Base-by-base conservation (phyloP, 2,888 invertebrate genomes). In the Anthrax anthrax region DNA sequence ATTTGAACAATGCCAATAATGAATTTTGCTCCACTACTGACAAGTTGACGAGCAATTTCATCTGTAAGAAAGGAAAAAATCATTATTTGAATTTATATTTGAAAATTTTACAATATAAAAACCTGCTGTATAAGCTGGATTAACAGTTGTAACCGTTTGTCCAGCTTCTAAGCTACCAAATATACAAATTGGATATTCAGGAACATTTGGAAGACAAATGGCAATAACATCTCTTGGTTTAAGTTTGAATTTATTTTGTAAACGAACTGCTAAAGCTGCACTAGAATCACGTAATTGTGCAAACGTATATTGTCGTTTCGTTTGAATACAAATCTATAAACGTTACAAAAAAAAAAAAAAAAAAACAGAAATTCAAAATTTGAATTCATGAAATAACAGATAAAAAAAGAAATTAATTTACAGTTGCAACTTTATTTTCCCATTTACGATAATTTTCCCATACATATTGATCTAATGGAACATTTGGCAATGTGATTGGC, bases 251-350 rank as follows among this genome's bases (percentile, higher is more conserved):
- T 80, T 78, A 19, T 69, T 72, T 42, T 81, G 72, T 44, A 87
- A 72, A 52, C 77, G 75, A 0, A 78, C 77, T 0, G 80, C 76
- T 48, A 85, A 76, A 42, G 79, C 76, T 44, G 73, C 73, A n/a
- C 78, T 74, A 27, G 75, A 69, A 51, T 75, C 76, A 50, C 80
- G 73, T 0, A 80, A 62, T 59, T 84, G 73, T 12, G 76, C 77
- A 58, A 75, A 87, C 0, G 82, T 84, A 56, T 83, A 84, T 14
- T 78, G 77, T 53, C 80, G 72, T 4, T 84, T 84, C 0, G 83
- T 81, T 10, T 75, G 57, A 0, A 80, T 75, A 57, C 86, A 87
- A 50, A 81, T 80, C 88, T 88, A 49, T 2, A 51, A 46, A 36
- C 14, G 19, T 6, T 1, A 27, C 2, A 27, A 27, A 32, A 34